Evolutionary conservation across 92 coral and sea anemone genomes (phyloP), one percentile per base, ranked within the genome.

Genomic region (Phenganax marumi): DNA sequence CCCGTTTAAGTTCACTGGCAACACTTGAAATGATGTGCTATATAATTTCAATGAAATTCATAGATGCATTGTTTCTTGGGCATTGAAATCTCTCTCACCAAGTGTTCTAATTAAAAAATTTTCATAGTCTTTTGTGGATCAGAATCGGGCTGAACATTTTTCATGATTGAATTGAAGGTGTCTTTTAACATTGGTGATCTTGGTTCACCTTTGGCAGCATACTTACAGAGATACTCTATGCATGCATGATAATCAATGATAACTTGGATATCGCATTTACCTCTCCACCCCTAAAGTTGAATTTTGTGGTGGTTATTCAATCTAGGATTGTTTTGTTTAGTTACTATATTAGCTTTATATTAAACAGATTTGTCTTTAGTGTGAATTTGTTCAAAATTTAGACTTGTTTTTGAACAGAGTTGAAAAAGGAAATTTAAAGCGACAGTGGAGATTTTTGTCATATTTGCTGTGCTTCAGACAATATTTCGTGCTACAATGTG

Each of bases 171-270:
- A 52, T 81, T 81, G 54, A 81, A 86, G 16, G 72, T 26, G 18
- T 86, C 50, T 49, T 74, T 81, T 49, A 86, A 50, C 50, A 84
- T 83, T 16, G 85, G 81, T 68, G 89, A 86, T 54, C 87, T 69
- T 54, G 90, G 84, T 70, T 87, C 90, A 21, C 90, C 81, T 78
- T 87, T 87, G 9, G 81, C 62, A 18, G 86, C 86, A 83, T 83
- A 83, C 57, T 83, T 74, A 21, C 69, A 83, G 52, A 83, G 73
- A 23, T 83, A 83, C 50, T 83, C 86, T 55, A 84, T 52, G 64
- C 87, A 84, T 13, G 83, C 85, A 73, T 86, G 81, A 63, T 80
- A 70, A 68, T 86, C 89, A 61, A 80, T 68, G 14, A 80, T 72
- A 0, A 72, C 52, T 14, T 85, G 80, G 62, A 85, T 88, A 69